Evolutionary conservation across 2,113 vertebrate genomes (phyloP).

Genomic region (Grallaria varia): DNA sequence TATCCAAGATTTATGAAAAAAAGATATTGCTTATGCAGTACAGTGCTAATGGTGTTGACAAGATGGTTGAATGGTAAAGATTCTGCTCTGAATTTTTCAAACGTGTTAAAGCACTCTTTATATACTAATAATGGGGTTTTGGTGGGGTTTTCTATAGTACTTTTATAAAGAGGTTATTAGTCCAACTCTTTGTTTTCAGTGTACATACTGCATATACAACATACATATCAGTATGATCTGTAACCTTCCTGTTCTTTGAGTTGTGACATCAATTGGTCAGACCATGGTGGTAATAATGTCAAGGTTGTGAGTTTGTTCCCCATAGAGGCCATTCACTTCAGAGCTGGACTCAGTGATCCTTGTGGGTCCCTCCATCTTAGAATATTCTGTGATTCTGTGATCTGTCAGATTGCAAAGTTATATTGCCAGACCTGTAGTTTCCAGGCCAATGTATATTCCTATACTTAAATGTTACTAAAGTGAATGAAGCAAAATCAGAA

Average conservation of each 20-base stretch:
- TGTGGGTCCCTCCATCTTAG: not conserved
- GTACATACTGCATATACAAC: not conserved
- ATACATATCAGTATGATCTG: not conserved
- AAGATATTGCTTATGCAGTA: not conserved
- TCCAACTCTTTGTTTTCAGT: not conserved
- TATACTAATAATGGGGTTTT: not conserved
- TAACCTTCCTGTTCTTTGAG: not conserved
- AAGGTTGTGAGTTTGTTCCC: fast-evolving
- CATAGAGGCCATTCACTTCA: not conserved
- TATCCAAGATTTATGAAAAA: not conserved
- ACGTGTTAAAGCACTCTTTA: not conserved
- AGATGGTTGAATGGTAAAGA: not conserved
- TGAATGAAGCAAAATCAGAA: not conserved
- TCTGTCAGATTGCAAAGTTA: not conserved
- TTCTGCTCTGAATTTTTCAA: not conserved
- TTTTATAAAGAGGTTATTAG: not conserved
- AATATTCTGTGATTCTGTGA: not conserved
- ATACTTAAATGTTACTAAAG: not conserved
- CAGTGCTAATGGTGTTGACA: not conserved
- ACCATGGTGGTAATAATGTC: not conserved
- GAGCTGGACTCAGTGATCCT: not conserved
- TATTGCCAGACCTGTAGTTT: not conserved
- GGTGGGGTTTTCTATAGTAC: not conserved
- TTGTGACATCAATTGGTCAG: not conserved
- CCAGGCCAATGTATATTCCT: not conserved